Base-by-base conservation (phyloP, 2,797 vertebrate genomes). In the Danio jaintianensis region DNA sequence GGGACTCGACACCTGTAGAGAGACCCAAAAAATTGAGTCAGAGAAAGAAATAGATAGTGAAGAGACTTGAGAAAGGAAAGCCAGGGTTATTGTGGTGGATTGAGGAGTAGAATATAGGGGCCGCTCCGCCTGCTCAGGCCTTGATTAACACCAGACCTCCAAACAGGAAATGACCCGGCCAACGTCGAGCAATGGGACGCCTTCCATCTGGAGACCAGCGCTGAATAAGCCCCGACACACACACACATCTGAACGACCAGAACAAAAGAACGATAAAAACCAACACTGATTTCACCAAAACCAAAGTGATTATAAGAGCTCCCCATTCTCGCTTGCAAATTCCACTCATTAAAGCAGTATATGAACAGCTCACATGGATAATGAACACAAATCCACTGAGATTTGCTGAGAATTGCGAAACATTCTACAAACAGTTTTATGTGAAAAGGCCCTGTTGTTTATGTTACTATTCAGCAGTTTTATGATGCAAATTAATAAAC, bases 141-240 rank as follows among this genome's bases (percentile, higher is more conserved):
- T 92, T 95, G 94, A 95, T 94, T 92, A 95, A 94, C 93, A 94
- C 91, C 94, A 94, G 94, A 90, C 92, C 88, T 92, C 91, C 87
- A 91, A 90, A 93, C 93, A 95, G 94, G 94, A 95, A 95, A 94
- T 94, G 93, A 94, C 93, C 94, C 89, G 93, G 93, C 91, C 90
- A 92, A 90, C 87, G 88, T 88, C 77, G 81, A 93, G 90, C 88
- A 86, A 90, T 87, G 88, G 89, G 86, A 87, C 82, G 66, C 84
- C 92, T 94, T 94, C 93, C 94, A 94, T 94, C 92, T 93, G 93
- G 90, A 91, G 90, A 85, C 52, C 64, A 85, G 87, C 79, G 87
- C 89, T 88, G 79, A 55, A 56, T 86, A 89, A 88, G 85, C 90
- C 88, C 85, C 80, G 78, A 85, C 29, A 29, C 29, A 87, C 83